These are phyloP conservation scores for Centruroides sculpturatus DNA, from an alignment of 1,140 invertebrate genomes.

Conservation along the genomic window DNA sequence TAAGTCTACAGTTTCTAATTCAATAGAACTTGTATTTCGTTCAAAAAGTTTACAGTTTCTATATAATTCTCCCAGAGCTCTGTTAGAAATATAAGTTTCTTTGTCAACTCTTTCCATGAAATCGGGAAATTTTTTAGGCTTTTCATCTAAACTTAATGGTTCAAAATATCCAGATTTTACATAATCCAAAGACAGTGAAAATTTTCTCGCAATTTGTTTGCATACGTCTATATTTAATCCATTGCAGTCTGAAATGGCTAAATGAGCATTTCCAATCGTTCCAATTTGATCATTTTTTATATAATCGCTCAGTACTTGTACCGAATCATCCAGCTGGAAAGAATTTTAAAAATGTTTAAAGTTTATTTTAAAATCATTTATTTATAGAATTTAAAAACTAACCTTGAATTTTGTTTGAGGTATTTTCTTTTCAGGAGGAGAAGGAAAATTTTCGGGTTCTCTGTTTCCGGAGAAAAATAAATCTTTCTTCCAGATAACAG, in stretches of 20 bases:
- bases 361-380: too few relatives aligned
- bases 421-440: too few relatives aligned
- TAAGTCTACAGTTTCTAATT: too few relatives aligned
- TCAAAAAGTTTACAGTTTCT: neutral
- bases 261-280: constrained; percentile 20
- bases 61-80: constrained; percentile 23
- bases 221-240: constrained; percentile 22
- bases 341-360: too few relatives aligned
- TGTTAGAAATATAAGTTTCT: constrained; percentile 20
- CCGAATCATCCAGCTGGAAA: too few relatives aligned
- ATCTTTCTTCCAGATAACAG: too few relatives aligned
- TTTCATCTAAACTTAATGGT: constrained; percentile 16
- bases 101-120: constrained; percentile 22
- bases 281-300: constrained; percentile 15
- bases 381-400: too few relatives aligned
- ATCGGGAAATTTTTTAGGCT: constrained; percentile 21
- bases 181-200: constrained; percentile 22
- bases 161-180: constrained; percentile 20
- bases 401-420: too few relatives aligned
- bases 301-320: too few relatives aligned
- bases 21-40: too few relatives aligned
- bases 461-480: too few relatives aligned
- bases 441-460: too few relatives aligned
- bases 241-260: constrained; percentile 21
- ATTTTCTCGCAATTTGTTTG: constrained; percentile 20